Percentiles rank a stretch among this genome's conserved stretches.
These are phyloP conservation scores for Philaethria dido DNA, from an alignment of 2,888 invertebrate species.

Conservation along the genomic window DNA sequence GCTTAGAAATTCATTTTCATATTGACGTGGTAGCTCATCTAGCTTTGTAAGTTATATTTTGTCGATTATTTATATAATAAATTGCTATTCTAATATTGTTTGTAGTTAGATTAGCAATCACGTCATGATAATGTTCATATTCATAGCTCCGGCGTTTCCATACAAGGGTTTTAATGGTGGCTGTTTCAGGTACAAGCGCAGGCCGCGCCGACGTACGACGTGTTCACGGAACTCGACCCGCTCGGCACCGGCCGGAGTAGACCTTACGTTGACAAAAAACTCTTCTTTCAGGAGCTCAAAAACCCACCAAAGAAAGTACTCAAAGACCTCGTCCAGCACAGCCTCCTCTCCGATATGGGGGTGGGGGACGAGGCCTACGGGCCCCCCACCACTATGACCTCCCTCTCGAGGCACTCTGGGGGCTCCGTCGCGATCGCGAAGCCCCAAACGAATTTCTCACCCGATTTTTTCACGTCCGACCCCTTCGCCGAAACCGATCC, in stretches of 20 bases:
- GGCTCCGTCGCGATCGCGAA: slow-evolving; percentile 76
- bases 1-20: slow-evolving; percentile 11
- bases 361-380: slow-evolving; percentile 65
- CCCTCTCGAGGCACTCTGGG: slow-evolving; percentile 76
- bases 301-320: slow-evolving; percentile 96
- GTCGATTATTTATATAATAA: background rate
- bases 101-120: background rate
- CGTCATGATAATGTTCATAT: background rate
- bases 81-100: too few relatives aligned
- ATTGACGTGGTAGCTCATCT: slow-evolving; percentile 5
- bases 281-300: slow-evolving; percentile 97
- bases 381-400: slow-evolving; percentile 76
- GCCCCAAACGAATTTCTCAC: slow-evolving; percentile 53
- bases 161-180: slow-evolving; percentile 48
- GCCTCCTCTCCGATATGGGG: slow-evolving; percentile 67
- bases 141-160: slow-evolving; percentile 14
- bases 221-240: slow-evolving; percentile 97
- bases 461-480: slow-evolving; percentile 79
- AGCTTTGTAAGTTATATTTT: background rate
- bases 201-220: slow-evolving; percentile 86
- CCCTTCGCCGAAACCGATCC: slow-evolving; percentile 89
- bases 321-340: slow-evolving; percentile 89
- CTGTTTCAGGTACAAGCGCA: slow-evolving; percentile 77
- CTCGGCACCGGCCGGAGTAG: slow-evolving; percentile 95
- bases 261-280: slow-evolving; percentile 97